Percentiles rank a stretch among this genome's conserved stretches.
These are phyloP conservation scores for Pogonus chalceus DNA, from an alignment of 1,140 invertebrate genomes.

Conservation along the genomic window DNA sequence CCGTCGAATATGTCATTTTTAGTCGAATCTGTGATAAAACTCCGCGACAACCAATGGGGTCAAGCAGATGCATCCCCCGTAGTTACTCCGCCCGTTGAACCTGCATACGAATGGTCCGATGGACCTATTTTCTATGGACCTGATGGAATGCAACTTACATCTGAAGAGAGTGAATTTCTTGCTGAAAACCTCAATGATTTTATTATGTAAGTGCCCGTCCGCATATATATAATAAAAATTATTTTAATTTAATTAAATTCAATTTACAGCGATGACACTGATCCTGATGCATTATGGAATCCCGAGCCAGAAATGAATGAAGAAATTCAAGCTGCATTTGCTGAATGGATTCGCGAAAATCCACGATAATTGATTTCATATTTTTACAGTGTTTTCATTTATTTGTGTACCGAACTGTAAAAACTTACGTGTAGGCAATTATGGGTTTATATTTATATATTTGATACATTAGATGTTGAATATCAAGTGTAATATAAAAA, in stretches of 20 bases:
- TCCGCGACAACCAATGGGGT: slow-evolving; percentile 27
- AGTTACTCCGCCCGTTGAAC: not conserved
- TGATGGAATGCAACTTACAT: slow-evolving; percentile 39
- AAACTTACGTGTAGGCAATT: not conserved
- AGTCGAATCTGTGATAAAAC: slow-evolving; percentile 24
- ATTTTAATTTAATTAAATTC: not conserved
- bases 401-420: not conserved
- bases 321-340: slow-evolving; percentile 41
- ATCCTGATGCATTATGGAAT: slow-evolving; percentile 36
- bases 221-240: slow-evolving; percentile 7
- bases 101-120: slow-evolving; percentile 22
- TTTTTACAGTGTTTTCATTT: not conserved
- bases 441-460: not conserved
- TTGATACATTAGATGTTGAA: not conserved
- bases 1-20: slow-evolving; percentile 19
- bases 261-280: slow-evolving; percentile 28
- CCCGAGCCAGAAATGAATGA: slow-evolving; percentile 43
- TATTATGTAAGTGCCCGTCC: slow-evolving; percentile 3
- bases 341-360: slow-evolving; percentile 32
- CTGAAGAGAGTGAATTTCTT: slow-evolving; percentile 40
- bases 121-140: slow-evolving; percentile 39
- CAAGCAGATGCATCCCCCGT: slow-evolving; percentile 4
- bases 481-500: not conserved
- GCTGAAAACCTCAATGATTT: slow-evolving; percentile 15
- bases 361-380: slow-evolving; percentile 8